Percentiles rank a stretch among this genome's conserved stretches.
Evolutionary conservation across 2,113 vertebrate genomes (phyloP).

Genomic region (Phalacrocorax pelagicus): DNA sequence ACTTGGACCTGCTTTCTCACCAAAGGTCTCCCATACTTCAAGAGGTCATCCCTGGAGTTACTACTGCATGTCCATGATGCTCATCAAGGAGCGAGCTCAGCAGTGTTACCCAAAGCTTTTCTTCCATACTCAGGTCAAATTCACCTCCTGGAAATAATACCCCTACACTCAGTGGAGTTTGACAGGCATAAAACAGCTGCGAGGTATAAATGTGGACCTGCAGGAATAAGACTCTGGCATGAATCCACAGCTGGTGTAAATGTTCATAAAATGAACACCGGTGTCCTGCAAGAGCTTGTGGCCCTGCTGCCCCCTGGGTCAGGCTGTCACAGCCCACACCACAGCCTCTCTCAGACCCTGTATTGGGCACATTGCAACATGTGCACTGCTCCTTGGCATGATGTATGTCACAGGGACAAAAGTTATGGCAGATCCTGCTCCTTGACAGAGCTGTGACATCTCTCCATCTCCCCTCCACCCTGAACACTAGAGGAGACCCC

Average conservation of each 20-base stretch:
- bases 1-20: neutral
- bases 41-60: neutral
- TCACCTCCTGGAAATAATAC: neutral
- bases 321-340: neutral
- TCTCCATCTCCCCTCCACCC: neutral
- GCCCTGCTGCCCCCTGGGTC: neutral
- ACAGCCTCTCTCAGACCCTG: neutral
- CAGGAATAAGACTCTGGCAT: neutral
- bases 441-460: neutral
- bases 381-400: neutral
- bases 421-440: neutral
- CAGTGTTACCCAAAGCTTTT: neutral
- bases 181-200: neutral
- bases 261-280: neutral
- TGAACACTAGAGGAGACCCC: neutral
- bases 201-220: neutral
- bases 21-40: rapidly evolving
- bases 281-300: neutral
- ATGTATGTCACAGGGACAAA: neutral
- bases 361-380: rapidly evolving
- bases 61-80: neutral
- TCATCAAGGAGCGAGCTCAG: neutral
- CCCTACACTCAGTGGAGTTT: neutral
- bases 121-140: neutral
- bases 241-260: neutral